phyloP scores from a whole-genome alignment of 2,797 vertebrate genomes.

The Lutjanus campechanus region DNA sequence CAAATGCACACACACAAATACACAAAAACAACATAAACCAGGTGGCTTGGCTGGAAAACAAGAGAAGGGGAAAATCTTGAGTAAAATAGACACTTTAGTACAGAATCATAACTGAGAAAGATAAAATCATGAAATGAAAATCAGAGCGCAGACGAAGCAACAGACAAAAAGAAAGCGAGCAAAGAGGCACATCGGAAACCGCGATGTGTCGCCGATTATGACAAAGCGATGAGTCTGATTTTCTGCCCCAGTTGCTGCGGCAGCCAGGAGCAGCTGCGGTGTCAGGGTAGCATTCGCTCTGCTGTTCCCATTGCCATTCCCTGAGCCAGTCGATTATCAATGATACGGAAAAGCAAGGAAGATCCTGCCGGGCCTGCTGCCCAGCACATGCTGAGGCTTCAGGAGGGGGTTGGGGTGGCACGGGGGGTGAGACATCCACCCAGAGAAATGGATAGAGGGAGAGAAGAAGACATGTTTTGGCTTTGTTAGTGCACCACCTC shows the following conservation, averaged over 20 bases:
- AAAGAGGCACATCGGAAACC: constrained; percentile 36
- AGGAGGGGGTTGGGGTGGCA: background rate
- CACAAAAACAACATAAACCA: background rate
- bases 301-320: constrained; percentile 58
- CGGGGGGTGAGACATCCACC: background rate
- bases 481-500: constrained; percentile 39
- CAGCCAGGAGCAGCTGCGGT: constrained; percentile 78
- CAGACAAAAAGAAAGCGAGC: constrained; percentile 1
- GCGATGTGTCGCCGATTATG: constrained; percentile 66
- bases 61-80: background rate
- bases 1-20: background rate
- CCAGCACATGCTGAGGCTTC: constrained; percentile 47
- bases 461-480: constrained; percentile 27
- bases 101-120: background rate
- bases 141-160: constrained; percentile 11
- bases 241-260: constrained; percentile 82
- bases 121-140: constrained; percentile 15
- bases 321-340: constrained; percentile 73
- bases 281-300: constrained; percentile 60
- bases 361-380: constrained; percentile 50
- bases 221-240: constrained; percentile 76
- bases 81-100: background rate
- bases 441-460: background rate
- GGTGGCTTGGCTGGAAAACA: background rate
- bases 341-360: constrained; percentile 71